Base-by-base conservation (phyloP, 2,888 invertebrate genomes). In the Leucophenga montana region DNA sequence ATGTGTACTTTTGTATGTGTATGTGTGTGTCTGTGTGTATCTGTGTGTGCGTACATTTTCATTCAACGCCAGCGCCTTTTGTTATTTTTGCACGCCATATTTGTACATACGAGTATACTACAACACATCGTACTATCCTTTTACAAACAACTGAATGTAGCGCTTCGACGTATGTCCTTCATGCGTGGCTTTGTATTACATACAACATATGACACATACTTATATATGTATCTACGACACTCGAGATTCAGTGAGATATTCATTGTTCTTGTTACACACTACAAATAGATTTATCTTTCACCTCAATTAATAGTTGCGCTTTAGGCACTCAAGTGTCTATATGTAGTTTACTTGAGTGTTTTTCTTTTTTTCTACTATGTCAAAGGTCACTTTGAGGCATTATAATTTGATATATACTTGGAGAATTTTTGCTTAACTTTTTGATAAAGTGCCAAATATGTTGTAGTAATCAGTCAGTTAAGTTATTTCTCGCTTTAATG, bases 241-340 rank as follows among this genome's bases (percentile, higher is more conserved):
- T 16, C 16, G 50, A 50, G 50, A 50, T 53, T n/a, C 53, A 27
- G 27, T 53, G 33, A 18, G 31, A 56, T 57, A 50, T 39, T 39
- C 66, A 59, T n/a, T 39, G 16, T 54, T 20, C 16, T 46, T 59
- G 27, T 67, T 48, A 62, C 33, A 64, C 39, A 39, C 46, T 44
- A 20, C 53, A 33, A 6, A 46, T 11, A 33, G 11, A 46, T 64
- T 62, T 39, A 50, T 64, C 59, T 54, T 66, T 70, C 74, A 73
- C 75, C 75, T 77, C 75, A 76, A 79, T 78, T 79, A 78, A 79
- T 78, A 77, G 76, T 77, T 62, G 74, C 65, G 73, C 74, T 76
- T 77, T 77, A 50, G 50, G 50, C 50, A 18, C 8, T 50, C 50
- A 18, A 6, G 39, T 1, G 39, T 3, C 39, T 39, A 5, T 39